Evolutionary conservation across 1,140 invertebrate genomes (phyloP).

Genomic region (Nasonia giraulti): DNA sequence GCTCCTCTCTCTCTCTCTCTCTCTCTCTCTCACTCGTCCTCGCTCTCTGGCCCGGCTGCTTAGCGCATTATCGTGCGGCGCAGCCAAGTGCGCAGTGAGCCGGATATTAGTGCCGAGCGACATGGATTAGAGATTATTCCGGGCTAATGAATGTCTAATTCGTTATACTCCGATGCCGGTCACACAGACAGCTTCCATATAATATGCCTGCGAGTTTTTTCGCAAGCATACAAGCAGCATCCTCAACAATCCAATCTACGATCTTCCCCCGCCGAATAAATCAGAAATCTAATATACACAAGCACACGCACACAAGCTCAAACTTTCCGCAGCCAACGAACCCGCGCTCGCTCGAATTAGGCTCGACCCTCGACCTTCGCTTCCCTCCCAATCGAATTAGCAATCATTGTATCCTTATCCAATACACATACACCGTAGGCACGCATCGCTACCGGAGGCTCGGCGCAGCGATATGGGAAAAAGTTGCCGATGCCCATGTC

Average conservation of each 20-base stretch:
- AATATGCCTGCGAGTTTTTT: neutral
- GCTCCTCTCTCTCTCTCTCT: neutral
- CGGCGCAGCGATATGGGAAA: neutral
- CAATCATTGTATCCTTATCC: constrained; percentile 53
- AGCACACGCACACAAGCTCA: neutral
- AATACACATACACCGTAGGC: neutral
- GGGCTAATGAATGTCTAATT: neutral
- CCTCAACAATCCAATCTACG: neutral
- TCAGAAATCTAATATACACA: neutral
- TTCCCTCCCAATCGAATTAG: constrained; percentile 55
- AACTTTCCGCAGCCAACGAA: constrained; percentile 27
- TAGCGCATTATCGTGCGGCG: constrained; percentile 51
- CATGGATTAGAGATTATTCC: constrained; percentile 60
- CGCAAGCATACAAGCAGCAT: too few relatives aligned
- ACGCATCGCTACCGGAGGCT: neutral
- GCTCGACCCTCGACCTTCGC: neutral
- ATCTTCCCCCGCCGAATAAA: neutral
- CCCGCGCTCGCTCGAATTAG: neutral
- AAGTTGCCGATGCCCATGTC: neutral
- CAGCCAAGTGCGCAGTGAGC: constrained; percentile 59
- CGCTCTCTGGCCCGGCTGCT: neutral
- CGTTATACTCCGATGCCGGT: neutral
- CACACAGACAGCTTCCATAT: neutral
- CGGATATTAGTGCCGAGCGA: constrained; percentile 64
- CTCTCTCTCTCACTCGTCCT: neutral